These are phyloP conservation scores for Hedya salicella DNA, from an alignment of 2,888 invertebrate genomes.

Conservation along the genomic window DNA sequence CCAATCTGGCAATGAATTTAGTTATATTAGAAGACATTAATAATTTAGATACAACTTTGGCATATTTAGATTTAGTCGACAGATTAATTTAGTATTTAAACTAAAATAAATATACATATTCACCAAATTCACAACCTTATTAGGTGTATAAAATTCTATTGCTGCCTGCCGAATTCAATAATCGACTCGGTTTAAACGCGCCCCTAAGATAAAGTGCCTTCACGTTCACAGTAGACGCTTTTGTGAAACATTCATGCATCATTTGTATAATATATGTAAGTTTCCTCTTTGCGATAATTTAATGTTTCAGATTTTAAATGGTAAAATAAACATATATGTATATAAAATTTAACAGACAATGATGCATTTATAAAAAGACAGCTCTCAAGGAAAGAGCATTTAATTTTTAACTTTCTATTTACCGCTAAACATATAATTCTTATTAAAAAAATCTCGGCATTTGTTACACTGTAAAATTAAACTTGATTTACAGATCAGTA, in stretches of 20 bases:
- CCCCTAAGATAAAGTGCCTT: constrained; percentile 40
- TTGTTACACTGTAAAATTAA: too few relatives aligned
- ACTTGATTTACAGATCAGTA: too few relatives aligned
- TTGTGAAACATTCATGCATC: constrained; percentile 25
- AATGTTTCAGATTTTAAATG: background rate
- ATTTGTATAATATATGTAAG: background rate
- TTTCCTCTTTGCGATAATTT: background rate
- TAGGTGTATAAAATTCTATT: too few relatives aligned
- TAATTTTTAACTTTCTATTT: background rate
- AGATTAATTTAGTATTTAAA: too few relatives aligned
- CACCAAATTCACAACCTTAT: too few relatives aligned
- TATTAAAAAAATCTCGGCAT: too few relatives aligned
- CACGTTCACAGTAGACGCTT: constrained; percentile 35
- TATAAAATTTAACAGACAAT: background rate
- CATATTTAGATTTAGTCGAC: background rate
- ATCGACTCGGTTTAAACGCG: background rate
- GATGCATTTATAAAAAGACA: constrained; percentile 16
- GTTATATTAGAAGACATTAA: background rate
- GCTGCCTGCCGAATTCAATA: background rate
- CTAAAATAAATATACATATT: too few relatives aligned
- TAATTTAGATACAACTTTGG: background rate
- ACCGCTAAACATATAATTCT: too few relatives aligned
- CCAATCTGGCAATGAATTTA: background rate
- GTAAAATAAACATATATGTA: background rate
- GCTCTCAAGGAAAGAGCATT: background rate